Evolutionary conservation across 2,113 vertebrate genomes (phyloP), one percentile per base, ranked within the genome.

Genomic region (Anthoscopus minutus): DNA sequence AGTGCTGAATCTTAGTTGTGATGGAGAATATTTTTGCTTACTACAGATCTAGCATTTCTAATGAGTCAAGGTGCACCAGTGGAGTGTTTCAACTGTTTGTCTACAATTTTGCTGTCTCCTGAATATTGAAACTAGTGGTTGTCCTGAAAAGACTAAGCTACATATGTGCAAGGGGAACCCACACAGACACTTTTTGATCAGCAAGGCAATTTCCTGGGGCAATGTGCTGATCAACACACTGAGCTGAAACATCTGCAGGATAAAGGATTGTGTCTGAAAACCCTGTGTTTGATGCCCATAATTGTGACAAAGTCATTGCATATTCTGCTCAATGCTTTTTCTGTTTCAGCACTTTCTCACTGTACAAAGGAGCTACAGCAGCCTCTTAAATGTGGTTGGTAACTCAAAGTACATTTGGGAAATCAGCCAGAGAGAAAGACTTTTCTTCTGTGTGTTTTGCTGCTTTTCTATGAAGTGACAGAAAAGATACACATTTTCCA

Each of bases 251-350:
- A 95, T 93, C 93, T 96, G 94, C 91, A 84, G 84, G 78, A 97
- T 86, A 95, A 94, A 96, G 89, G 57, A 86, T 87, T 90, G 90
- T 70, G 77, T 93, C 84, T 93, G 91, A 96, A 96, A 97, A 93
- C 81, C 67, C 89, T 72, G 92, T 92, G 92, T 91, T 93, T 86
- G 95, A 96, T 94, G 92, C 91, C 95, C 70, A 62, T 85, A 95
- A 91, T 79, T 91, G 92, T 96, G 81, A 95, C 88, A 96, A 95
- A 97, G 92, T 95, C 95, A 85, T 95, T 87, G 89, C 94, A 91
- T 79, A 93, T 57, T 93, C 81, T 58, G 66, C 42, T 83, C 85
- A 89, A 95, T 93, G 72, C 62, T 72, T 94, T 73, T 95, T 96
- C 86, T 94, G 88, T 96, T 96, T 86, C 82, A 96, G 83, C 54